Evolutionary conservation across 2,113 vertebrate genomes (phyloP).

Genomic region (Poicephalus meyeri): DNA sequence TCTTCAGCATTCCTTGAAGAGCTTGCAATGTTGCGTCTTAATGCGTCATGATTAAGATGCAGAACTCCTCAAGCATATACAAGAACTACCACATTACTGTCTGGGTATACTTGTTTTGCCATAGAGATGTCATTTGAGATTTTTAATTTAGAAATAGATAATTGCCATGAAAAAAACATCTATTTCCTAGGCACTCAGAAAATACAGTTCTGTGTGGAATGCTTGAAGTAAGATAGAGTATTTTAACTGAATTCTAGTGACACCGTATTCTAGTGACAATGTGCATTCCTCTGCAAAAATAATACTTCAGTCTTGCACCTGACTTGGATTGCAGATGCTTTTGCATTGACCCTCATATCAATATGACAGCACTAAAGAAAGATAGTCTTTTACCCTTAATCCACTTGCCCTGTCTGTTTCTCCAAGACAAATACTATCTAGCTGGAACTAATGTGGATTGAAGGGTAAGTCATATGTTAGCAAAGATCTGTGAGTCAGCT

Average conservation of each 20-base stretch:
- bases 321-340: background rate
- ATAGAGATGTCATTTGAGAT: background rate
- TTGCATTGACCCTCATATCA: background rate
- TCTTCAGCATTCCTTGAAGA: background rate
- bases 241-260: background rate
- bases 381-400: background rate
- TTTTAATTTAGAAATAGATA: background rate
- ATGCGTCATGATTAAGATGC: background rate
- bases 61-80: background rate
- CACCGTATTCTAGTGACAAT: background rate
- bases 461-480: conserved; percentile 50
- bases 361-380: background rate
- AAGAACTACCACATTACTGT: background rate
- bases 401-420: background rate
- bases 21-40: background rate
- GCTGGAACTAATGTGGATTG: conserved; percentile 53
- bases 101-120: background rate
- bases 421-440: background rate
- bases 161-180: background rate
- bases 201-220: background rate
- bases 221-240: background rate
- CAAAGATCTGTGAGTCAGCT: conserved; percentile 40
- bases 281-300: background rate
- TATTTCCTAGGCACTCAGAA: background rate
- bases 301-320: background rate